A percentile compares a stretch with the other conserved stretches of the same genome.
Conservation (phyloP, 2,888 invertebrate genomes). For the Ornithoptera alexandrae region DNA sequence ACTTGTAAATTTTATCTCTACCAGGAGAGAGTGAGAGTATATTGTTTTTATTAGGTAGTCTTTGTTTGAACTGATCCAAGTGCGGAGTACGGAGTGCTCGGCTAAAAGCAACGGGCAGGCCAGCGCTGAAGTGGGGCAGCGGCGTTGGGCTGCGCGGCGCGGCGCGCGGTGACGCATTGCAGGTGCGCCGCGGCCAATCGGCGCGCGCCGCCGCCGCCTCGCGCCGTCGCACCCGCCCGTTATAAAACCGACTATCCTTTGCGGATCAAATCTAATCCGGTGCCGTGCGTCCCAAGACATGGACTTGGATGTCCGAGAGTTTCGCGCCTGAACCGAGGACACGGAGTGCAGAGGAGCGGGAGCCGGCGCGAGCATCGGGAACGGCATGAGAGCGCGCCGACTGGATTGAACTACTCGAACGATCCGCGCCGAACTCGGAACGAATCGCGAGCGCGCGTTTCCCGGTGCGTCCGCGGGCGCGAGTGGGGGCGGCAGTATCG, state of each 20-base stretch:
- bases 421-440: constrained; percentile 62
- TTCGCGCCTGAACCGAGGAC: constrained; percentile 55
- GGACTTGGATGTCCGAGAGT: constrained; percentile 70
- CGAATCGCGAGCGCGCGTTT: constrained; percentile 73
- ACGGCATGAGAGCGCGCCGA: constrained; percentile 65
- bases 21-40: too few relatives aligned
- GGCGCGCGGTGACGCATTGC: constrained; percentile 87
- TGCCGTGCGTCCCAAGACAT: constrained; percentile 76
- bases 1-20: too few relatives aligned
- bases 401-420: constrained; percentile 73
- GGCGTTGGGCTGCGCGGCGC: constrained; percentile 81
- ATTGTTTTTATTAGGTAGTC: constrained; percentile 1
- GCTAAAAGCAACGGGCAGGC: constrained; percentile 26
- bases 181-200: constrained; percentile 91
- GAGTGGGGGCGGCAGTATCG: constrained; percentile 81
- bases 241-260: constrained; percentile 83
- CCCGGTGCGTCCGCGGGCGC: constrained; percentile 74
- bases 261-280: constrained; percentile 82
- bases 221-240: constrained; percentile 86
- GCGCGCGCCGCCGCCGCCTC: constrained; percentile 84
- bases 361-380: constrained; percentile 48
- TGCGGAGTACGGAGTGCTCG: constrained; percentile 40
- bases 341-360: constrained; percentile 42
- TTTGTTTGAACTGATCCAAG: constrained; percentile 15
- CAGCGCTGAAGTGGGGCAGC: constrained; percentile 54